Evolutionary conservation across 1,140 invertebrate species (phyloP).

Genomic region (honey bee (Apis mellifera)): DNA sequence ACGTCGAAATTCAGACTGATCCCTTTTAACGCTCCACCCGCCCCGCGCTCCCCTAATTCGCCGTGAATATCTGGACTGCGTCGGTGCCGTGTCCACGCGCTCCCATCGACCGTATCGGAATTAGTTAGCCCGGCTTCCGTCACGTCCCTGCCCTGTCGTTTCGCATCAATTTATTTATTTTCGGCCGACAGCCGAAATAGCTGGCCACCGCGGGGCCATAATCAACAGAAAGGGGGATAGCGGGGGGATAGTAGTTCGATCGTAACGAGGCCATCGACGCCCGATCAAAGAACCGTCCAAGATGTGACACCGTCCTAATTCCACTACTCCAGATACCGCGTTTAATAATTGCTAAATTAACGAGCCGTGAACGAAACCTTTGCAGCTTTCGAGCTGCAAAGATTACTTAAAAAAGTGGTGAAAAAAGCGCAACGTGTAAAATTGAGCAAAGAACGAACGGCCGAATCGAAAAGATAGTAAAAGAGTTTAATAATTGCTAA

Average conservation of each 20-base stretch:
- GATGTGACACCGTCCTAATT: neutral
- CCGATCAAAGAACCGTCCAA: no score
- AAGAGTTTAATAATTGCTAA: conserved; percentile 2
- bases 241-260: neutral
- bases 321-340: neutral
- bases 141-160: neutral
- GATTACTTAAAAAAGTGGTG: no score
- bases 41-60: conserved; percentile 44
- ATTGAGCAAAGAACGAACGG: no score
- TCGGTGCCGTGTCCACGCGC: neutral
- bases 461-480: no score
- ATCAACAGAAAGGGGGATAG: no score
- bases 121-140: neutral
- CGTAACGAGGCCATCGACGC: neutral
- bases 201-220: no score
- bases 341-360: conserved; percentile 5
- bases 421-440: no score
- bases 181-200: neutral
- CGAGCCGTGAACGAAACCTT: no score
- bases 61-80: conserved; percentile 24
- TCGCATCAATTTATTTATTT: neutral
- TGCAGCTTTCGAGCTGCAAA: no score
- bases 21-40: conserved; percentile 46
- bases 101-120: conserved; percentile 13
- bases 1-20: conserved; percentile 60